phyloP scores from a whole-genome alignment of 2,888 invertebrate genomes.

The Galerucella pusilla region DNA sequence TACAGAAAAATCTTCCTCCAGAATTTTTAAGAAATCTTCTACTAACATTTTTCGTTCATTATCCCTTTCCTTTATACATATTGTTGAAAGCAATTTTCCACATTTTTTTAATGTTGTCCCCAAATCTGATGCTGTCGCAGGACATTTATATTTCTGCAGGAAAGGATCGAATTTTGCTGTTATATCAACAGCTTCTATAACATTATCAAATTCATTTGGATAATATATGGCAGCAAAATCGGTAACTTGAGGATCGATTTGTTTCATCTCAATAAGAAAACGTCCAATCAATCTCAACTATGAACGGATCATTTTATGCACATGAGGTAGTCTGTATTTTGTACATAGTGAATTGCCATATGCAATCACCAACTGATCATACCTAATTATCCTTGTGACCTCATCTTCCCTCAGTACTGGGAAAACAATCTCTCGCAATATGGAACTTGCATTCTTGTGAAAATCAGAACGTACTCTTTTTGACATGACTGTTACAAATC shows the following conservation, averaged over 20 bases:
- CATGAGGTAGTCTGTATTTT: constrained; percentile 4
- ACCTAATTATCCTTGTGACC: constrained; percentile 6
- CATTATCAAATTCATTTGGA: constrained; percentile 17
- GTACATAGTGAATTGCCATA: constrained; percentile 14
- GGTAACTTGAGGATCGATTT: constrained; percentile 12
- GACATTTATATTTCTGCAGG: no score
- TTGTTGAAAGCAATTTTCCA: no score
- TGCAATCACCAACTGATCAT: constrained; percentile 16
- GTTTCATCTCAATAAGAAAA: constrained; percentile 16
- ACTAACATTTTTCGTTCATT: no score
- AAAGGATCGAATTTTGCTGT: no score
- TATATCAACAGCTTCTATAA: no score
- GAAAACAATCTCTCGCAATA: constrained; percentile 16
- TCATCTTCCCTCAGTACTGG: constrained; percentile 17
- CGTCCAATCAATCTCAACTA: constrained; percentile 18
- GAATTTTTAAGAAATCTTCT: no score
- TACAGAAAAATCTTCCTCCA: no score
- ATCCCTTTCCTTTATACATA: no score
- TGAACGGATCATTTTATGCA: constrained; percentile 18
- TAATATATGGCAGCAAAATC: constrained; percentile 22
- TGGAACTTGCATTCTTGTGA: constrained; percentile 20
- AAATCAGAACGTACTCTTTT: constrained; percentile 23
- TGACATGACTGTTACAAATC: constrained; percentile 21
- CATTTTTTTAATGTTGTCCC: no score
- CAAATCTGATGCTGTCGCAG: no score